Evolutionary conservation across 2,888 invertebrate genomes (phyloP).

Genomic region (Zelleria hepariella): DNA sequence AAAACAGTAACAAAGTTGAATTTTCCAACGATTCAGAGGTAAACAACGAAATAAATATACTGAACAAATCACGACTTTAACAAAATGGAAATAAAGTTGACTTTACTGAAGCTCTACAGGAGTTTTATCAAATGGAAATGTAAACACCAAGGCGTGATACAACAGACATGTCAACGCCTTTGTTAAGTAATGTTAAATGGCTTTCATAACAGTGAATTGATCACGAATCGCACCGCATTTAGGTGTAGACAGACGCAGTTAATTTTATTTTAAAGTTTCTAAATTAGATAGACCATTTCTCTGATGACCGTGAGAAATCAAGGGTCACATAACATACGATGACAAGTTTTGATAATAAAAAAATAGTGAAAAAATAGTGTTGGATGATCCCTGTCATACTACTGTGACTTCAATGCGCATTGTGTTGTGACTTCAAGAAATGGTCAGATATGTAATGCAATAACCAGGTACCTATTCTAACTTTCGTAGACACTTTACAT

Average conservation of each 20-base stretch:
- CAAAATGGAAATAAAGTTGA: background rate
- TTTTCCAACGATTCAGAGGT: background rate
- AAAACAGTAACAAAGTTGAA: background rate
- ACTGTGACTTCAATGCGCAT: too few relatives aligned
- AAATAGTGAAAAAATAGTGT: background rate
- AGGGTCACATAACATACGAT: background rate
- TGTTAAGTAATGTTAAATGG: constrained; percentile 57
- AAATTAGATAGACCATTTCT: background rate
- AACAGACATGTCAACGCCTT: constrained; percentile 31
- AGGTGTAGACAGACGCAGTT: background rate
- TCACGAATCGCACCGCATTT: constrained; percentile 46
- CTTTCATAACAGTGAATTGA: constrained; percentile 66
- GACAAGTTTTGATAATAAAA: too few relatives aligned
- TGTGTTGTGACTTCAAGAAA: too few relatives aligned
- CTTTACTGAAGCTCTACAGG: background rate
- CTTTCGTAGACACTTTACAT: too few relatives aligned
- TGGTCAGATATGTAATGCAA: too few relatives aligned
- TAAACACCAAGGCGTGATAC: constrained; percentile 54
- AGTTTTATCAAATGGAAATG: constrained; percentile 45
- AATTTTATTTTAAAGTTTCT: background rate
- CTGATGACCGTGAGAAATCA: background rate
- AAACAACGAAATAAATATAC: background rate
- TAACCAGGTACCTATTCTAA: too few relatives aligned
- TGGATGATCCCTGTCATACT: too few relatives aligned
- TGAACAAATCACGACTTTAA: background rate